Base-by-base conservation (phyloP, 2,888 invertebrate genomes). In the Reticulitermes lucifugus region DNA sequence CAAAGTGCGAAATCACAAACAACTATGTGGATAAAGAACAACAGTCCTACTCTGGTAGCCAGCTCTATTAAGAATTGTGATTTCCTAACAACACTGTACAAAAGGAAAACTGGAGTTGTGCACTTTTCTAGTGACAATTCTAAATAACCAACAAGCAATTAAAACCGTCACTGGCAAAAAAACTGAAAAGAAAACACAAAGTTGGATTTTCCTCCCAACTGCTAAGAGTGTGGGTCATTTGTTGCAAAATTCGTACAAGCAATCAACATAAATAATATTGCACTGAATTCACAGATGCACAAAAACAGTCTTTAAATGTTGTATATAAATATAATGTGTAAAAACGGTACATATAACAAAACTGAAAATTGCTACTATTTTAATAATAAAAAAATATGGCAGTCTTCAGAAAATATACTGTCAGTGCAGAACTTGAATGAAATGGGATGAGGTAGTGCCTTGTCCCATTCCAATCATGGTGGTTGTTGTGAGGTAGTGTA, bases 261-360 rank as follows among this genome's bases (percentile, higher is more conserved):
- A 83, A 80, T 73, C 83, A 84, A 86, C 86, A 84, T 86, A 86
- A 86, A 85, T 84, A 85, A 85, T 87, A 87, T 87, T 87, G 87
- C 87, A 87, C 87, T 86, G 85, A 85, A 43, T 81, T 83, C 73
- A 84, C 79, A 85, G 83, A 82, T 86, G 86, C 86, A 86, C 80
- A 83, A 79, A 85, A 86, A 84, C 82, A 86, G 84, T 83, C 81
- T 85, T 85, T 83, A 83, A 85, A 85, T 84, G 81, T 85, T 75
- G 65, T 81, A 82, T 85, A 84, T 84, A 73, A 83, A 85, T 84
- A 84, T 83, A 86, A 85, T 85, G 79, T 84, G 79, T 85, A 71
- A 86, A 85, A 85, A 85, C 41, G 35, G 83, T 83, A 79, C 79
- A 83, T 79, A 85, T 83, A 86, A 86, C 59, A 86, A 86, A 81